Evolutionary conservation across 2,888 invertebrate genomes (phyloP), one percentile per base, ranked within the genome.

Genomic region (Rhagium mordax): DNA sequence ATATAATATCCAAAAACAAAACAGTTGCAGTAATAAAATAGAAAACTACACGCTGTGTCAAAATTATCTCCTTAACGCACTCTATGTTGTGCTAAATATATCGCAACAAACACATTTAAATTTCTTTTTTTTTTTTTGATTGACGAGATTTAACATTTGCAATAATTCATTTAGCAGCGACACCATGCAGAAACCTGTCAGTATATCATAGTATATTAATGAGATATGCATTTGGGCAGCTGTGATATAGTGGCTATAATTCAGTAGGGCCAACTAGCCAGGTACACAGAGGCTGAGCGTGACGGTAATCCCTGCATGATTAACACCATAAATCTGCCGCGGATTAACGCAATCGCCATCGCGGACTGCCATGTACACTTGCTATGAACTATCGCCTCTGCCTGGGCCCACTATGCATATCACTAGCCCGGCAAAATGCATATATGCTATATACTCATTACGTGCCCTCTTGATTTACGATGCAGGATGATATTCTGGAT

Each of bases 271-370:
- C 80, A 82, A 82, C 82, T 82, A 82, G 83, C 79, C 82, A 88
- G 87, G 87, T 87, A 85, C 87, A 87, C 85, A 85, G 84, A 85
- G 82, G 83, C 79, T 78, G 76, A 75, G 77, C 81, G 82, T 79
- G 79, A 80, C 88, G 89, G 88, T 90, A 91, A 91, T 90, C 91
- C 90, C 86, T 84, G 87, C 89, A 90, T 90, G 90, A 91, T 91
- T 91, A 91, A 91, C 90, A 90, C 90, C 89, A 90, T 90, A 78
- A 91, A 91, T 91, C 91, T 90, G 89, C 87, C 88, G 85, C 83
- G 88, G 88, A 87, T 88, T 88, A 87, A 78, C 86, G 85, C 83
- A 82, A 86, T 86, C 85, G 85, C 85, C 86, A 83, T 83, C 82
- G 83, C 81, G 82, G 81, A 81, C 81, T 81, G 81, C 81, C 82